Base-by-base conservation (phyloP, 2,888 invertebrate genomes). In the Drosophila mercatorum region DNA sequence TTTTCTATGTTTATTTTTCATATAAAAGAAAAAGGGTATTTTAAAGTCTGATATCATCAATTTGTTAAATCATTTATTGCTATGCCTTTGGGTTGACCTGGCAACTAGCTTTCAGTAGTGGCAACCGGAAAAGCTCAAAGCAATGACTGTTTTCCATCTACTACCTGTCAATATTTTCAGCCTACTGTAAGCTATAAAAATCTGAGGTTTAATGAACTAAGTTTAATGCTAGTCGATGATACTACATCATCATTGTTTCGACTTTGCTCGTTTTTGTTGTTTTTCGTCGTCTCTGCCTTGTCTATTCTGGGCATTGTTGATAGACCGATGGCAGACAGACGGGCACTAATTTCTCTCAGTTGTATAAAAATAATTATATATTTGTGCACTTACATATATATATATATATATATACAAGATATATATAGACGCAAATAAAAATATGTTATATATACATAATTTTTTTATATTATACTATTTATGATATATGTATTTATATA, bases 291-390 rank as follows among this genome's bases (percentile, higher is more conserved):
- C 41, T 53, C 17, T 55, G 31, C 22, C 14, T 55, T 40, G 26
- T 36, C 52, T 72, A 72, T 63, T 77, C 44, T 77, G 31, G 65
- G 73, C 60, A 52, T 17, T 49, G 75, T 56, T 67, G 58, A 74
- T 58, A 61, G 55, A 58, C 34, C 10, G 47, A 49, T 49, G 59
- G 17, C 60, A 76, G 51, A 51, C 58, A 59, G 51, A 51, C 58
- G 56, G 59, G 34, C 43, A 51, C 26, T 55, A 51, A 51, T 43
- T 26, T 14, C 7, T 22, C 34, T 59, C 14, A 1, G 28, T 60
- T 58, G 14, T 46, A 14, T 59, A 17, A 34, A 46, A 70, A 53
- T 60, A 43, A 36, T 61, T 71, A 41, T 28, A 5, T 31, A 44
- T 36, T 47, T 47, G 12, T 36, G 6, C 28, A 55, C n/a, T 46